These are phyloP conservation scores for Phylloscopus trochilus DNA, from an alignment of 2,113 vertebrate species.

Conservation along the genomic window DNA sequence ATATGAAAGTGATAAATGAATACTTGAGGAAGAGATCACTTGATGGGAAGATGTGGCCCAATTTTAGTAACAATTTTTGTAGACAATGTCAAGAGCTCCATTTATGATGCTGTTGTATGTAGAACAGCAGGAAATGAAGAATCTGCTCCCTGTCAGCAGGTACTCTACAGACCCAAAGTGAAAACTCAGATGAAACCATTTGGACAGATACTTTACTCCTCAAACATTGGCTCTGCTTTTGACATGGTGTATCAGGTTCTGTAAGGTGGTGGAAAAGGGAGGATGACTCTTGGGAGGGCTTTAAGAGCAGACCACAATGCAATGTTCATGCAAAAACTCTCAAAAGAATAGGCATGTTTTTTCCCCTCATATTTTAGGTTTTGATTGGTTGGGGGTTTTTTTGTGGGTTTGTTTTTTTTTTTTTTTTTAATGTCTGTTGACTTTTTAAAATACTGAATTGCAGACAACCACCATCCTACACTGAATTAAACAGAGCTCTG, in stretches of 20 bases:
- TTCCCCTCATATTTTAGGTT: neutral
- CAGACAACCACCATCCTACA: neutral
- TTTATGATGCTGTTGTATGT: neutral
- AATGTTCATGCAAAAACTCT: neutral
- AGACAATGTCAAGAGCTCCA: neutral
- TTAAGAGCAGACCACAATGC: neutral
- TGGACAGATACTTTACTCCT: neutral
- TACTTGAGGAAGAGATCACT: neutral
- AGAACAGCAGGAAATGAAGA: conserved; percentile 40
- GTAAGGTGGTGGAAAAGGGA: neutral
- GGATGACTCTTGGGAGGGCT: neutral
- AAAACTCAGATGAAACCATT: conserved; percentile 13
- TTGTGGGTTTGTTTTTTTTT: too few species aligned
- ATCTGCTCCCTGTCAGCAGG: conserved; percentile 37
- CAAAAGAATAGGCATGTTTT: neutral
- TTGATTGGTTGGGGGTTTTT: neutral
- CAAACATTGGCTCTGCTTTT: neutral
- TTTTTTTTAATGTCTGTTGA: neutral
- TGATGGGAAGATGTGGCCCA: neutral
- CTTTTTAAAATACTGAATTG: neutral
- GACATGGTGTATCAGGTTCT: conserved; percentile 21
- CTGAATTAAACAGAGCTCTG: neutral
- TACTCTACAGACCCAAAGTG: neutral
- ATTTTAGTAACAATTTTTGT: neutral
- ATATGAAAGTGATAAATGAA: neutral